Conservation (phyloP, 2,797 vertebrate genomes). For the Mormyrus hasselquistii region DNA sequence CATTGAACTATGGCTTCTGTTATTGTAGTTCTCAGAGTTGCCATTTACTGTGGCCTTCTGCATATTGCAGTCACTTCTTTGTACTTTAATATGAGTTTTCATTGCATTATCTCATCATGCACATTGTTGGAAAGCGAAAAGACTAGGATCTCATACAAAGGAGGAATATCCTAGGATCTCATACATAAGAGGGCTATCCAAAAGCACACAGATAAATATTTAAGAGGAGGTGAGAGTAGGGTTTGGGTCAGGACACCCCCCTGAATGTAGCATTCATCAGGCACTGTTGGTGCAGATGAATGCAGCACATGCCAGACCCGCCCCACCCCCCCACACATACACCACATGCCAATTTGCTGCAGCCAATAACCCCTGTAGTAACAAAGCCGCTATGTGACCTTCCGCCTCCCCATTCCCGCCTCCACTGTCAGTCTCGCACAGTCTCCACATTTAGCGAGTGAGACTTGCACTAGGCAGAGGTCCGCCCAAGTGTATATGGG, state of each 20-base stretch:
- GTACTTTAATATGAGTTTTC: background rate
- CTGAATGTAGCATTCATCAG: constrained; percentile 41
- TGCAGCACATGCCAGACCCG: constrained; percentile 46
- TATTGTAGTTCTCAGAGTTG: background rate
- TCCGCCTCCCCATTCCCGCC: constrained; percentile 32
- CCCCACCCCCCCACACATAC: constrained; percentile 43
- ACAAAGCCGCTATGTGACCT: constrained; percentile 48
- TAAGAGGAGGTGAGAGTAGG: constrained; percentile 24
- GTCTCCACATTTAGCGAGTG: constrained; percentile 20
- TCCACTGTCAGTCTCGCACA: background rate
- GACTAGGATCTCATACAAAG: background rate
- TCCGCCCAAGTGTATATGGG: background rate
- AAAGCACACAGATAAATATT: constrained; percentile 34
- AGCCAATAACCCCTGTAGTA: constrained; percentile 37
- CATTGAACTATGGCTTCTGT: background rate
- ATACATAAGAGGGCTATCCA: constrained; percentile 47
- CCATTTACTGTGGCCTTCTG: background rate
- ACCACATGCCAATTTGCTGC: constrained; percentile 42
- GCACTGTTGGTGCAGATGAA: constrained; percentile 38
- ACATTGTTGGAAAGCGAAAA: background rate
- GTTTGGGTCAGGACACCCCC: constrained; percentile 13
- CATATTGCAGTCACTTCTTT: background rate
- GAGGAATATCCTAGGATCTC: background rate
- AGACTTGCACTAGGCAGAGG: background rate
- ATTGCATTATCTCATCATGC: background rate